Conservation (phyloP, 2,113 vertebrate species). For the Choloepus hoffmanni region DNA sequence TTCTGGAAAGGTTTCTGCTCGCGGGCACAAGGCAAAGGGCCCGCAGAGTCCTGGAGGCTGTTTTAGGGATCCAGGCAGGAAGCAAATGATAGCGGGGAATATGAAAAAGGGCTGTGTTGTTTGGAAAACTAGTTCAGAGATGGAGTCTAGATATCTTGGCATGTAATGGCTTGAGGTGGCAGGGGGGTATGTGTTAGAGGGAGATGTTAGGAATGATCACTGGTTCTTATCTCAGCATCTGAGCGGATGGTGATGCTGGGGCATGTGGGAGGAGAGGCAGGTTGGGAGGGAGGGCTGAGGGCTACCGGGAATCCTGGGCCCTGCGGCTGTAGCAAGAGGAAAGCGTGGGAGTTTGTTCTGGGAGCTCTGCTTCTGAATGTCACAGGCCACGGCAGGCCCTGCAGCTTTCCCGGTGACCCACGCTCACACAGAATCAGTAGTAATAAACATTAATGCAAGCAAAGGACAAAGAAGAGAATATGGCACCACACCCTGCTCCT, state of each 20-base stretch:
- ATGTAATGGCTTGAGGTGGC: neutral
- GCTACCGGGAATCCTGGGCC: too few species aligned
- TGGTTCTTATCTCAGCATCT: neutral
- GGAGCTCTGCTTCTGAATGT: neutral
- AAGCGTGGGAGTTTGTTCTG: neutral
- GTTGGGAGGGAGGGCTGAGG: neutral
- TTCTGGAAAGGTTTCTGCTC: neutral
- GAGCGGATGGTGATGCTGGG: neutral
- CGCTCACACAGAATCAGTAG: neutral
- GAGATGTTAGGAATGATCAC: neutral
- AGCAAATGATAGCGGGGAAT: neutral
- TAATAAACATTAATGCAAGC: neutral
- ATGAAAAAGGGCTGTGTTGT: neutral
- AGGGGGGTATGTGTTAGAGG: neutral
- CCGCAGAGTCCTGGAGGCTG: neutral
- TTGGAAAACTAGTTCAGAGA: neutral
- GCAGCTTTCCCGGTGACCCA: neutral
- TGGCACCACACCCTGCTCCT: neutral
- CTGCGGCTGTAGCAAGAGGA: neutral
- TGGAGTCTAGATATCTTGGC: neutral
- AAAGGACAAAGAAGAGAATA: neutral
- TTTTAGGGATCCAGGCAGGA: neutral
- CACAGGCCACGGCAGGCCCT: neutral
- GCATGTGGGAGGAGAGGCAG: neutral
- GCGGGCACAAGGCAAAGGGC: neutral